Percentiles rank a stretch among this genome's conserved stretches.
phyloP scores from a whole-genome alignment of 2,888 invertebrate genomes.

The Fragum whitleyi region DNA sequence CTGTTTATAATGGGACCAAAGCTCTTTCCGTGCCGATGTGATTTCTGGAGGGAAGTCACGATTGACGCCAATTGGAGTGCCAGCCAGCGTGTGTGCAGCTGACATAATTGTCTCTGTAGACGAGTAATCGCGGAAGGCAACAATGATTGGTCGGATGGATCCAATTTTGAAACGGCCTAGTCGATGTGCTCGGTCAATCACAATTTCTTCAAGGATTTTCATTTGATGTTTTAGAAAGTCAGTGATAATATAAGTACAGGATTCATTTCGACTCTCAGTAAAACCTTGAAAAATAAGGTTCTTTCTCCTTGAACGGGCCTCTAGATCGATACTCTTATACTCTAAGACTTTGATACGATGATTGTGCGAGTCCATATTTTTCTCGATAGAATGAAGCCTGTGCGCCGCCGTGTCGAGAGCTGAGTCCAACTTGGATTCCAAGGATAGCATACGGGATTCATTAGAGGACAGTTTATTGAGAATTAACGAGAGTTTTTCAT shows the following conservation, averaged over 20 bases:
- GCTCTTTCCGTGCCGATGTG: neutral
- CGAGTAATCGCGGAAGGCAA: too few relatives aligned
- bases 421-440: neutral
- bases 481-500: conserved; percentile 7
- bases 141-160: neutral
- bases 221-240: neutral
- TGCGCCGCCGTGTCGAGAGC: too few relatives aligned
- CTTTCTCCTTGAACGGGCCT: conserved; percentile 6
- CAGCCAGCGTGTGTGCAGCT: neutral
- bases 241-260: neutral
- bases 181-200: conserved; percentile 7
- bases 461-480: neutral
- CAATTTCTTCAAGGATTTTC: neutral
- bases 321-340: conserved; percentile 1
- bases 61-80: neutral
- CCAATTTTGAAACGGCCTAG: neutral
- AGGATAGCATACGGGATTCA: neutral
- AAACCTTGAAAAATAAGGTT: neutral
- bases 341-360: conserved; percentile 1
- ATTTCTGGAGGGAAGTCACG: neutral
- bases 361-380: neutral
- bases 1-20: neutral
- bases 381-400: neutral
- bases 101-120: neutral
- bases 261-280: neutral